Base-by-base conservation (phyloP, 92 coral and sea anemone genomes). In the Siderastrea siderea region DNA sequence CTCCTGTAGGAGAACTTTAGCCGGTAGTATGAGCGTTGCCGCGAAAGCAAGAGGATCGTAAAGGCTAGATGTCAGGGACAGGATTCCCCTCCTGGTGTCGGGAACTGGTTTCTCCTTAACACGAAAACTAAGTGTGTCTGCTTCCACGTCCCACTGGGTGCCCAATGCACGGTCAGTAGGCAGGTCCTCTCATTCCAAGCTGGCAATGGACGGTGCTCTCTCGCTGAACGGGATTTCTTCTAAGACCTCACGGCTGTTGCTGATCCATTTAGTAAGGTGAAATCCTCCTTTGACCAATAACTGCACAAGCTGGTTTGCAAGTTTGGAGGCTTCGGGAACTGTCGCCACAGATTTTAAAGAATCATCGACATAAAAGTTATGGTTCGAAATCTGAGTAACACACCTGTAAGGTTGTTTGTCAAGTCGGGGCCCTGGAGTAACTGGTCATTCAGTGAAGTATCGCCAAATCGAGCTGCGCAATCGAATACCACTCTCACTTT, bases 1-100 rank as follows among this genome's bases (percentile, higher is more conserved):
- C 57, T 85, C 68, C 52, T 86, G 90, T 7, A 86, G 63, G 5
- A 85, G 38, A 47, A 55, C 43, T 47, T 78, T 86, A 43, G 76
- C 92, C 10, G 48, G 78, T 45, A 88, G 74, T 44, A 88, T 38
- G 11, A 88, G 73, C 16, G 88, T 84, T 3, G 92, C 79, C 8
- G 88, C 88, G 44, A 82, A 13, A 4, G 88, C 90, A 19, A 86
- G 84, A 2, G 90, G 90, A 71, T 86, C 90, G 44, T 78, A 86
- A 46, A 86, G 63, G 49, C 81, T 80, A 50, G 60, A 53, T 38
- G 61, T 53, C 53, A 71, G n/a, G 15, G 91, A 87, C 14, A 88
- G 65, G 49, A 88, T 82, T 2, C 69, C 87, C 73, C 91, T n/a
- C 73, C 91, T 81, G 5, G 87, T 88, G 51, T 73, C 55, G 45